Percentiles rank a stretch among this genome's conserved stretches.
Evolutionary conservation across 2,113 vertebrate species (phyloP).

Genomic region (Cephalopterus ornatus): DNA sequence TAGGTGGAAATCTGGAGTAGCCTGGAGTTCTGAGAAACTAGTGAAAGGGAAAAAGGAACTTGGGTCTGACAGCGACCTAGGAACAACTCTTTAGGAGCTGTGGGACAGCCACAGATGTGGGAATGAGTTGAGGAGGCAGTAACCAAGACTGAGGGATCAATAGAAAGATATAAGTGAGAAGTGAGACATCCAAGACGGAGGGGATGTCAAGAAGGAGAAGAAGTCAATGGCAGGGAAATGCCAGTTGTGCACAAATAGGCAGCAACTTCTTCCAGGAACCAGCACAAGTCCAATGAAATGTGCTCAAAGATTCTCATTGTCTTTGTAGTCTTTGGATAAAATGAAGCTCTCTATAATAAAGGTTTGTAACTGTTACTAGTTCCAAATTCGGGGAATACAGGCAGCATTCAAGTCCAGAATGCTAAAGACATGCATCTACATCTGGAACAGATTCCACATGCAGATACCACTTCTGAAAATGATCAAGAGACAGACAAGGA

Average conservation of each 20-base stretch:
- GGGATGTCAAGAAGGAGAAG: background rate
- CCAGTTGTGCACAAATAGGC: background rate
- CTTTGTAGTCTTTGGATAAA: background rate
- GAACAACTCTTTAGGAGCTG: background rate
- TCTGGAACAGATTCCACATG: background rate
- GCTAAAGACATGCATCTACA: background rate
- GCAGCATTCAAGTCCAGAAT: background rate
- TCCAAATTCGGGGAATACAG: background rate
- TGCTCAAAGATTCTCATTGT: background rate
- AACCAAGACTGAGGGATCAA: background rate
- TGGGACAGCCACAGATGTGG: background rate
- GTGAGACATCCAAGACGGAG: background rate
- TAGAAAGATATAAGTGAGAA: background rate
- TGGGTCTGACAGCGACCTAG: background rate
- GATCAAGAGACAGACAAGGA: background rate
- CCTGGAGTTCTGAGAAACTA: background rate
- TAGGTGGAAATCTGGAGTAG: background rate
- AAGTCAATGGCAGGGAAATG: background rate
- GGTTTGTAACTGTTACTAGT: background rate
- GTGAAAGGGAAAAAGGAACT: background rate
- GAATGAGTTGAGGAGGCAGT: background rate
- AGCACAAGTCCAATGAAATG: background rate
- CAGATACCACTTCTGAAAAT: background rate
- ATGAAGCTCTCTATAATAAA: background rate
- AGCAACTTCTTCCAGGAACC: background rate